These are phyloP conservation scores for Orius insidiosus DNA, from an alignment of 1,140 invertebrate species.

Conservation along the genomic window DNA sequence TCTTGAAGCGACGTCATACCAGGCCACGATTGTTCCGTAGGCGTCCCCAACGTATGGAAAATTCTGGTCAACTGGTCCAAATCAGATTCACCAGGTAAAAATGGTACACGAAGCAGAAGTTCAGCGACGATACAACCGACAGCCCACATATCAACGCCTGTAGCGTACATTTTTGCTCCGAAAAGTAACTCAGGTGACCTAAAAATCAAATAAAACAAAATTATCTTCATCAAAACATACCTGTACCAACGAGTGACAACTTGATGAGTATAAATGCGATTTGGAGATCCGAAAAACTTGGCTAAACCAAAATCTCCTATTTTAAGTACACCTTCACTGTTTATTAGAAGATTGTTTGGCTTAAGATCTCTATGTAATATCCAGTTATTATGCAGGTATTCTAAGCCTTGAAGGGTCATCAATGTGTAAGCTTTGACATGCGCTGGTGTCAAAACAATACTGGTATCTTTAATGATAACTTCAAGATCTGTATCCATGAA, in stretches of 20 bases:
- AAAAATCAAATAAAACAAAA: constrained; percentile 4
- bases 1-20: constrained; percentile 71
- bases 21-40: constrained; percentile 84
- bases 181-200: constrained; percentile 81
- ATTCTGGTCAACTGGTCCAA: constrained; percentile 91
- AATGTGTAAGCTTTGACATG: constrained; percentile 94
- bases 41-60: constrained; percentile 82
- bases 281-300: constrained; percentile 92
- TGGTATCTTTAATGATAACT: too few species aligned
- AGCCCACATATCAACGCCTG: constrained; percentile 97
- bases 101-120: constrained; percentile 75
- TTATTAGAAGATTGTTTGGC: constrained; percentile 95
- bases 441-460: too few species aligned
- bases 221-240: constrained; percentile 31
- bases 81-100: constrained; percentile 92
- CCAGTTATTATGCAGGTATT: constrained; percentile 93
- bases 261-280: constrained; percentile 92
- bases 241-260: constrained; percentile 92
- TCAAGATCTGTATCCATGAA: too few species aligned
- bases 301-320: constrained; percentile 98
- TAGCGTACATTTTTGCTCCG: constrained; percentile 86
- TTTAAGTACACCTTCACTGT: constrained; percentile 81
- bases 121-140: constrained; percentile 96
- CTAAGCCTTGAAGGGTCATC: constrained; percentile 85
- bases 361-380: constrained; percentile 97